Conservation (phyloP, 2,888 invertebrate genomes). For the Thymelicus lineola region DNA sequence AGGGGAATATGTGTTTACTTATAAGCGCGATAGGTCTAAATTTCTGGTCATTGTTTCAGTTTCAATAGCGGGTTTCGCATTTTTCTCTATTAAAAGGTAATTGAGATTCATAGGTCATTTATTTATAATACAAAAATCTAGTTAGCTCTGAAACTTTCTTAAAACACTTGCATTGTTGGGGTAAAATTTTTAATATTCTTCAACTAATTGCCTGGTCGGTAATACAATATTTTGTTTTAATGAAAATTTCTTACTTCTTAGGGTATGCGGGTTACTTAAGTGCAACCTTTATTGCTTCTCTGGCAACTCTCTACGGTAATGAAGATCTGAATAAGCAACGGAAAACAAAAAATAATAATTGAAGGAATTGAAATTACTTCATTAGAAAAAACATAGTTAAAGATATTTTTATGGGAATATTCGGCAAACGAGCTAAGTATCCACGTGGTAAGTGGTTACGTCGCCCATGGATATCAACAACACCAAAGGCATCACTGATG, state of each 20-base stretch:
- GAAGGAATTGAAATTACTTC: too few relatives aligned
- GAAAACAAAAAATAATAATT: too few relatives aligned
- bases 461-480: too few relatives aligned
- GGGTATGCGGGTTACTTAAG: constrained; percentile 13
- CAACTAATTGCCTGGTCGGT: constrained; percentile 37
- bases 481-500: too few relatives aligned
- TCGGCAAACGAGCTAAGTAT: too few relatives aligned
- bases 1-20: constrained; percentile 18
- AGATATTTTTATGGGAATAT: too few relatives aligned
- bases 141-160: constrained; percentile 41
- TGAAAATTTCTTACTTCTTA: constrained; percentile 35
- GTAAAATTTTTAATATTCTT: constrained; percentile 40
- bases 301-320: constrained; percentile 10
- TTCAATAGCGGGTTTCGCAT: constrained; percentile 28
- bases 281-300: constrained; percentile 21
- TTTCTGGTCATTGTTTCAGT: constrained; percentile 27
- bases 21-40: constrained; percentile 32
- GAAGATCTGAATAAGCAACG: background rate
- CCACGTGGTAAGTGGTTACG: too few relatives aligned
- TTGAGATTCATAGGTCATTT: constrained; percentile 51
- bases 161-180: constrained; percentile 36
- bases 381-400: too few relatives aligned
- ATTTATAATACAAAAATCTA: constrained; percentile 47
- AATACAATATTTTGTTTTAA: constrained; percentile 38
- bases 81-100: constrained; percentile 49